Percentiles rank a stretch among this genome's conserved stretches.
These are phyloP conservation scores for Polymixis lichenea DNA, from an alignment of 2,888 invertebrate genomes.

Conservation along the genomic window DNA sequence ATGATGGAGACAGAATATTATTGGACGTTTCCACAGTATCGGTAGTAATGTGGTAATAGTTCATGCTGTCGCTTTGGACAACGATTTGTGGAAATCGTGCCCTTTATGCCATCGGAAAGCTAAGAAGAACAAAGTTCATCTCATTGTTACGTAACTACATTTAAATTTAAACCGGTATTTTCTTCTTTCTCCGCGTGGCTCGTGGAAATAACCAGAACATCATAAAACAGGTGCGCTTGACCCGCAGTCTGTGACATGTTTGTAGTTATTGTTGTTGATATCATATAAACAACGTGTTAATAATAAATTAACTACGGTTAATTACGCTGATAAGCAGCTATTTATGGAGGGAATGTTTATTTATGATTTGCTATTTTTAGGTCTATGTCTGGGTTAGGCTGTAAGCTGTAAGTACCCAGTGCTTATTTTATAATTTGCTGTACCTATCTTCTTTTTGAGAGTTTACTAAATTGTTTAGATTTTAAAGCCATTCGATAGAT, in stretches of 20 bases:
- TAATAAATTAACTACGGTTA: constrained; percentile 50
- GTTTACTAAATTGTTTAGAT: background rate
- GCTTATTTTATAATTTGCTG: background rate
- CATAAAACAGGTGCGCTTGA: constrained; percentile 63
- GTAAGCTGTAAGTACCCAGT: background rate
- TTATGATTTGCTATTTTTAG: constrained; percentile 34
- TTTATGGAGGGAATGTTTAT: constrained; percentile 45
- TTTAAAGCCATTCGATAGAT: too few species aligned
- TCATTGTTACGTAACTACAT: too few species aligned
- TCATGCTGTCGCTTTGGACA: too few species aligned
- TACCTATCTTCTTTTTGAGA: background rate
- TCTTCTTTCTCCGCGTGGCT: background rate
- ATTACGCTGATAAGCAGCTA: constrained; percentile 43
- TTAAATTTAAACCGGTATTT: background rate
- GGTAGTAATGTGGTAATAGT: too few species aligned
- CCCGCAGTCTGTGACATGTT: constrained; percentile 49
- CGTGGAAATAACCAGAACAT: constrained; percentile 54
- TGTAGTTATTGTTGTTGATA: constrained; percentile 43
- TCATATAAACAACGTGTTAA: constrained; percentile 29
- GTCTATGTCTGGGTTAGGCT: background rate
- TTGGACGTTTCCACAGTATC: too few species aligned
- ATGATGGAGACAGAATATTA: too few species aligned
- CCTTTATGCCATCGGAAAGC: too few species aligned
- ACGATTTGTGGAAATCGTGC: too few species aligned
- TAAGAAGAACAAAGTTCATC: too few species aligned